Evolutionary conservation across 2,113 vertebrate genomes (phyloP), one percentile per base, ranked within the genome.

Genomic region (Toxotes chatareus): DNA sequence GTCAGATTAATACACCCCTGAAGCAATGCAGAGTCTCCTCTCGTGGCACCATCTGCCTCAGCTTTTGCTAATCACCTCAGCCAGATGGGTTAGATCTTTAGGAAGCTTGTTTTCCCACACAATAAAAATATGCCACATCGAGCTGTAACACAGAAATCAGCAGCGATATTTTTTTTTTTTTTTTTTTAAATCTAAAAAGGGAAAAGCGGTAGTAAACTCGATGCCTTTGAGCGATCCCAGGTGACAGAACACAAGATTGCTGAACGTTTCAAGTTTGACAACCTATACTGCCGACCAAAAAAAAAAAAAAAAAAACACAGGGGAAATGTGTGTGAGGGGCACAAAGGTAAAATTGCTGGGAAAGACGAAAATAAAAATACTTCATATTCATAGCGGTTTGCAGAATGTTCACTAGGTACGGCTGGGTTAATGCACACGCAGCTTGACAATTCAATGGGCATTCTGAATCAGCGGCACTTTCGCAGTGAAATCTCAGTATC

Each of bases 31-130:
- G 79, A 90, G 80, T 81, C 72, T 85, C n/a, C n/a, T 77, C 79
- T 79, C 55, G 5, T 63, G 76, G 72, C 75, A 82, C 91, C 93
- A 94, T 93, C 92, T 93, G 94, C 83, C 81, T 76, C 71, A 76
- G 91, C 86, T 90, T 91, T 88, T 85, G 88, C 88, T 94, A 92
- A 94, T 94, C 86, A 91, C 90, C 87, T 91, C 83, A 87, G 86
- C 88, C 94, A 94, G 91, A 93, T 92, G 93, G 93, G 76, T 67
- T 49, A 76, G 87, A 92, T 89, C 88, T 91, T 86, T 79, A 79
- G 77, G 75, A 75, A 76, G 86, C 61, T 86, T 82, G 67, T 83
- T 92, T 92, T 91, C 56, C 84, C 82, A 65, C 70, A 84, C 73
- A 80, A 71, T 51, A 59, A 80, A 87, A 81, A 80, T 67, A 62